These are phyloP conservation scores for Drosophila eohydei DNA, from an alignment of 2,888 invertebrate species.

Conservation along the genomic window DNA sequence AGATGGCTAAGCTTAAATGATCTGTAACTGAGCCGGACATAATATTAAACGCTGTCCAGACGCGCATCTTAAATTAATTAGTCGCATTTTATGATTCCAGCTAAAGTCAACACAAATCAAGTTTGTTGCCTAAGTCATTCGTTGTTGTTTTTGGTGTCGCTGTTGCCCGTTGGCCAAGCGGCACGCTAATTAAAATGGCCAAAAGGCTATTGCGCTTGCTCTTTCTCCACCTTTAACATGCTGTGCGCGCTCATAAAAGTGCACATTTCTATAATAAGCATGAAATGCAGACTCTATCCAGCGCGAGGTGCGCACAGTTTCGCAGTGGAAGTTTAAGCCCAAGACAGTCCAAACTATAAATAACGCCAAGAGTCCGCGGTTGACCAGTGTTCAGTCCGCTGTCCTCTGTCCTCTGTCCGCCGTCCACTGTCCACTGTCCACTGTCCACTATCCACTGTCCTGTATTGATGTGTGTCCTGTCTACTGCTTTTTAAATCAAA, in stretches of 20 bases:
- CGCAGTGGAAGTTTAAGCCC: conserved; percentile 20
- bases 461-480: conserved; percentile 78
- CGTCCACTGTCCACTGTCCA: conserved; percentile 12
- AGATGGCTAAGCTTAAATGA: conserved; percentile 38
- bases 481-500: conserved; percentile 83
- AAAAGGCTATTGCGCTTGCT: conserved; percentile 39
- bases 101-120: conserved; percentile 58
- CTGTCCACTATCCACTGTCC: conserved; percentile 41
- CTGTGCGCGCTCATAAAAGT: conserved; percentile 71
- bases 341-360: conserved; percentile 62
- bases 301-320: conserved; percentile 5
- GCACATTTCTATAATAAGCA: conserved; percentile 76
- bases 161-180: conserved; percentile 4
- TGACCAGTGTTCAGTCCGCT: conserved; percentile 20
- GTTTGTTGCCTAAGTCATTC: conserved; percentile 55
- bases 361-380: conserved; percentile 60
- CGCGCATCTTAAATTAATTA: conserved; percentile 61
- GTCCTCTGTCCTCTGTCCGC: conserved; percentile 34
- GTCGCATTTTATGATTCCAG: conserved; percentile 45
- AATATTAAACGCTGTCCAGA: conserved; percentile 35
- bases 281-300: conserved; percentile 63
- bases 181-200: conserved; percentile 70
- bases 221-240: conserved; percentile 54
- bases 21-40: conserved; percentile 51
- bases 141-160: conserved; percentile 15